These are phyloP conservation scores for Emydoidea blandingii DNA, from an alignment of 2,797 vertebrate species.

Conservation along the genomic window DNA sequence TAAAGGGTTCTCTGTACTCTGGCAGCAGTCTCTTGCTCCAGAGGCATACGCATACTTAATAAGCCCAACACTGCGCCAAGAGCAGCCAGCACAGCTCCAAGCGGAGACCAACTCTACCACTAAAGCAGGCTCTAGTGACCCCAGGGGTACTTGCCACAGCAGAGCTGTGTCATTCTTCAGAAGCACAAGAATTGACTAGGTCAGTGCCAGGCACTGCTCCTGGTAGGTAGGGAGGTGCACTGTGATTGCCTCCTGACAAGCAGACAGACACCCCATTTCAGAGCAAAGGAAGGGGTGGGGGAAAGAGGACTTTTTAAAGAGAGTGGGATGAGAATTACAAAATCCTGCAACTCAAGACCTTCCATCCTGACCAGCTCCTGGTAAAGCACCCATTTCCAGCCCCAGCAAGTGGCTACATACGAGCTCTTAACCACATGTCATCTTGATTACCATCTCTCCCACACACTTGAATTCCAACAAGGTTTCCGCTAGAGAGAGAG, in stretches of 20 bases:
- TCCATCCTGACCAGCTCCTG: not conserved
- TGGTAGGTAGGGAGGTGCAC: not conserved
- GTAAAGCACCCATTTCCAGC: slow-evolving; percentile 16
- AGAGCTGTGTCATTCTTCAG: not conserved
- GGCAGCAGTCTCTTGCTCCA: not conserved
- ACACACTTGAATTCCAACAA: not conserved
- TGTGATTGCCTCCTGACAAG: not conserved
- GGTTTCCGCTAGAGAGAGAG: not conserved
- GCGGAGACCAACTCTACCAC: accelerated
- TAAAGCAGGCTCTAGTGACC: not conserved
- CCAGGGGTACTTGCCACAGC: not conserved
- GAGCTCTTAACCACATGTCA: not conserved
- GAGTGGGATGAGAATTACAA: not conserved
- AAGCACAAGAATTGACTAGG: not conserved
- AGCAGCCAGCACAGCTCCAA: not conserved
- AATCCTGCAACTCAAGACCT: slow-evolving; percentile 26
- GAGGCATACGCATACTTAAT: not conserved
- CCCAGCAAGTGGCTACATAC: slow-evolving; percentile 30
- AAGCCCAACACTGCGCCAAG: not conserved
- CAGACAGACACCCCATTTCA: not conserved
- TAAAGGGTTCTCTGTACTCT: not conserved
- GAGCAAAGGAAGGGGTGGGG: not conserved
- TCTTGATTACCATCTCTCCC: not conserved
- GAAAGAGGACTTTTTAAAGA: not conserved
- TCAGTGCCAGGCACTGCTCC: not conserved